Evolutionary conservation across 2,113 vertebrate genomes (phyloP).

Genomic region (Noctilio leporinus): DNA sequence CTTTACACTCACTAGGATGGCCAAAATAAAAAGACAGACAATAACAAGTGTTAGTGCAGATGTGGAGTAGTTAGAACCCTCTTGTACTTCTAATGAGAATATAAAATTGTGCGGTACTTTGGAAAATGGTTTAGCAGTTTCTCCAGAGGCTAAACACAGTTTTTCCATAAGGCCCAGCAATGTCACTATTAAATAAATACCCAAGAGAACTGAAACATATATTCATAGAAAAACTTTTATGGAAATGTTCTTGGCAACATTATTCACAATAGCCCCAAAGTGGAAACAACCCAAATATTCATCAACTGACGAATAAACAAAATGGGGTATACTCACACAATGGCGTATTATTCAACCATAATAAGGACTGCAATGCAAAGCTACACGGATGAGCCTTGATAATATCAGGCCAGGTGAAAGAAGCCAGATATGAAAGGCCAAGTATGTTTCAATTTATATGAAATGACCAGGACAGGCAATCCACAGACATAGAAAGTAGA

Average conservation of each 20-base stretch:
- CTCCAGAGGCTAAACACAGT: neutral
- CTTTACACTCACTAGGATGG: neutral
- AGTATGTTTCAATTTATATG: neutral
- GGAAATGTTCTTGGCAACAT: neutral
- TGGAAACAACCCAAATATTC: neutral
- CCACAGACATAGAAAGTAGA: neutral
- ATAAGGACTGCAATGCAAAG: neutral
- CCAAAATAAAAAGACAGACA: neutral
- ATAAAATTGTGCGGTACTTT: neutral
- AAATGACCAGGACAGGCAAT: neutral
- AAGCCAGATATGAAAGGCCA: neutral
- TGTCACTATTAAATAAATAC: neutral
- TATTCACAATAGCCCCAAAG: neutral
- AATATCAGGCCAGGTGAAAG: neutral
- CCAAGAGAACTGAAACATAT: neutral
- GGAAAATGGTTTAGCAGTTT: neutral
- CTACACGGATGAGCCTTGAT: neutral
- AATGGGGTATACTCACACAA: neutral
- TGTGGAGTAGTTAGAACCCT: neutral
- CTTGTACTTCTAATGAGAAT: neutral
- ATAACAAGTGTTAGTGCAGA: neutral
- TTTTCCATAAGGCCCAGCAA: neutral
- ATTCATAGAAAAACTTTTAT: neutral
- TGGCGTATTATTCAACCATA: neutral
- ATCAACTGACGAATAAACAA: neutral